A percentile compares a stretch with the other conserved stretches of the same genome.
Conservation (phyloP, 2,113 vertebrate species). For the chimpanzee (Pan troglodytes) region NHGRI_mPanTro3-v2.1_pri NC_072418.2:25012501-25013000, state of each 20-base stretch:
- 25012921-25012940: too few relatives aligned
- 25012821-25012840: too few relatives aligned
- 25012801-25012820: constrained; percentile 66
- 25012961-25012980: too few relatives aligned
- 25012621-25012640: background rate
- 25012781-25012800: too few relatives aligned
- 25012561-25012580: constrained; percentile 90
- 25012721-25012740: constrained; percentile 67
- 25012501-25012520: constrained; percentile 93
- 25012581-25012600: constrained; percentile 92
- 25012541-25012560: constrained; percentile 89
- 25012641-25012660: background rate
- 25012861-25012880: too few relatives aligned
- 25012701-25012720: constrained; percentile 92
- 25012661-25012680: constrained; percentile 81
- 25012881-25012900: too few relatives aligned
- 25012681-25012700: constrained; percentile 87
- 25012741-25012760: too few relatives aligned
- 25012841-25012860: too few relatives aligned
- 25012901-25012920: too few relatives aligned
- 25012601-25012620: background rate
- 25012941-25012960: too few relatives aligned
- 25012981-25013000: too few relatives aligned
- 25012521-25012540: constrained; percentile 94
- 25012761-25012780: too few relatives aligned